These are phyloP conservation scores for Fratercula arctica DNA, from an alignment of 2,797 vertebrate genomes.

Conservation along the genomic window DNA sequence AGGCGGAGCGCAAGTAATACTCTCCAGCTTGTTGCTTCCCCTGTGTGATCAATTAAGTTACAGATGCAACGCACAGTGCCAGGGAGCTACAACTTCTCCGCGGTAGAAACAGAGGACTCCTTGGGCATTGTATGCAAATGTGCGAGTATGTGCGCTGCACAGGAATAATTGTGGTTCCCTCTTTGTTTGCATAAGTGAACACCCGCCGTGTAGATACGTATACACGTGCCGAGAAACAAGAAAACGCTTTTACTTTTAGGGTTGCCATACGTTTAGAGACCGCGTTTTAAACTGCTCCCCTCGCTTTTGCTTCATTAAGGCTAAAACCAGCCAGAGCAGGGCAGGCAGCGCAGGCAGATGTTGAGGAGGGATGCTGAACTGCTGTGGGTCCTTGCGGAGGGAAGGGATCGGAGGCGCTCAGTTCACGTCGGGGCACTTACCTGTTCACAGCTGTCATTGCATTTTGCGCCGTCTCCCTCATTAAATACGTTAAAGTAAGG, in stretches of 20 bases:
- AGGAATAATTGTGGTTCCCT: not conserved
- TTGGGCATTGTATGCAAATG: constrained; percentile 48
- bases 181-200: constrained; percentile 33
- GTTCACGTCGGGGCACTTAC: constrained; percentile 67
- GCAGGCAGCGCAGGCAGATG: constrained; percentile 6
- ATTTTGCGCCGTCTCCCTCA: constrained; percentile 5
- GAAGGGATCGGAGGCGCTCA: not conserved
- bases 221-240: constrained; percentile 4
- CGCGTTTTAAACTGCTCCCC: not conserved
- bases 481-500: not conserved
- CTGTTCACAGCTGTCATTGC: constrained; percentile 49
- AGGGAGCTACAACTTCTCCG: constrained; percentile 18
- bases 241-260: not conserved
- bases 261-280: not conserved
- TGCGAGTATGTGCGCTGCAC: not conserved
- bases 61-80: not conserved
- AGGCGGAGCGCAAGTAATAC: not conserved
- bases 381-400: not conserved
- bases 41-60: constrained; percentile 38
- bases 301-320: not conserved
- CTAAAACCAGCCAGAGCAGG: not conserved
- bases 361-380: constrained; percentile 39
- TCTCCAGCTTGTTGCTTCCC: constrained; percentile 60
- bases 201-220: not conserved
- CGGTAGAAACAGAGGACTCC: not conserved